phyloP scores from a whole-genome alignment of 2,888 invertebrate species.

The Morpho helenor region DNA sequence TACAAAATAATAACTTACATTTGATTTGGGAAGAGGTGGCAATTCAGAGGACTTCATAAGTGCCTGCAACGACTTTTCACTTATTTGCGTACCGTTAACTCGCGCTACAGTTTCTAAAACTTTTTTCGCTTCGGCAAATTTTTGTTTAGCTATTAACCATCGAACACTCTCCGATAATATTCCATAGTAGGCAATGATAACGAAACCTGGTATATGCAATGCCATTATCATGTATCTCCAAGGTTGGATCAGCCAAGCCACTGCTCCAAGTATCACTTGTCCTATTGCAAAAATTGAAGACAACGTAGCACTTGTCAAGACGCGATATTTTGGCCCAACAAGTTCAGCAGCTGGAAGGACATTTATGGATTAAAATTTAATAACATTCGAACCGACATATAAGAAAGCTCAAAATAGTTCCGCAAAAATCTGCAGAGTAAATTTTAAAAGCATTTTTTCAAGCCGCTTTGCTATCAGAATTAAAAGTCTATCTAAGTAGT shows the following conservation, averaged over 20 bases:
- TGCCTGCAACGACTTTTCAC: slow-evolving; percentile 61
- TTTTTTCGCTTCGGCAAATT: slow-evolving; percentile 79
- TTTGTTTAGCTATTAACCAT: slow-evolving; percentile 85
- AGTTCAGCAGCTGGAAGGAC: slow-evolving; percentile 78
- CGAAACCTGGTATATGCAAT: slow-evolving; percentile 83
- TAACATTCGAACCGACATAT: too few relatives aligned
- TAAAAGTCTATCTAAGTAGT: too few relatives aligned
- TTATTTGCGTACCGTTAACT: slow-evolving; percentile 78
- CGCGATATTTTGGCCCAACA: slow-evolving; percentile 85
- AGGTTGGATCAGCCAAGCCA: slow-evolving; percentile 82
- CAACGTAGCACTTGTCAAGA: slow-evolving; percentile 83
- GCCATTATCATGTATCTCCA: slow-evolving; percentile 84
- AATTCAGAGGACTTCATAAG: slow-evolving; percentile 46
- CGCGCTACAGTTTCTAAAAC: slow-evolving; percentile 81
- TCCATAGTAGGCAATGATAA: slow-evolving; percentile 84
- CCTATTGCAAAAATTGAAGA: slow-evolving; percentile 86
- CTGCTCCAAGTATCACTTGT: slow-evolving; percentile 81
- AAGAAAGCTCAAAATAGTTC: too few relatives aligned
- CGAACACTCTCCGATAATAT: slow-evolving; percentile 83
- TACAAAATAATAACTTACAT: slow-evolving; percentile 3
- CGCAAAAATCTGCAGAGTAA: too few relatives aligned
- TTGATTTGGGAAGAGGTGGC: not conserved
- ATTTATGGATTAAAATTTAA: too few relatives aligned
- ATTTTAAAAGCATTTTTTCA: too few relatives aligned
- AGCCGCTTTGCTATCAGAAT: too few relatives aligned